Conservation (phyloP, 2,113 vertebrate species). For the Boleophthalmus pectinirostris region DNA sequence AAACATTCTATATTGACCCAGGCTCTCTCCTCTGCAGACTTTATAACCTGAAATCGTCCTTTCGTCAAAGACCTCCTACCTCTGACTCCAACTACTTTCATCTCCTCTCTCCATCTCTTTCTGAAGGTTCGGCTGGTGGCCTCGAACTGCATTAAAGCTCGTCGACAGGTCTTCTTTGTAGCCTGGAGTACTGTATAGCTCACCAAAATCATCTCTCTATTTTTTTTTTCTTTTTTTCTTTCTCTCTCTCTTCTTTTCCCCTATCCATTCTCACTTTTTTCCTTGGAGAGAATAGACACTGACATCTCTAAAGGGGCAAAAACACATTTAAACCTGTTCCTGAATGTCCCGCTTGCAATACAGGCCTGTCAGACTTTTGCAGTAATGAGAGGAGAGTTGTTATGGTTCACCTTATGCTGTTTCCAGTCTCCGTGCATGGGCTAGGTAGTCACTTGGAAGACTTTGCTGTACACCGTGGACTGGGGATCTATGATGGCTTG, state of each 20-base stretch:
- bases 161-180: constrained; percentile 64
- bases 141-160: constrained; percentile 50
- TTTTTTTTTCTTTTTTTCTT: not conserved
- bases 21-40: not conserved
- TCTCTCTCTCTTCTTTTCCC: constrained; percentile 27
- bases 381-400: constrained; percentile 62
- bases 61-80: not conserved
- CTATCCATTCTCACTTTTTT: constrained; percentile 26
- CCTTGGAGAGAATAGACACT: constrained; percentile 55
- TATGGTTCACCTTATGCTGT: constrained; percentile 59
- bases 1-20: constrained; percentile 7
- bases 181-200: constrained; percentile 51
- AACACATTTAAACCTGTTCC: constrained; percentile 63
- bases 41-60: constrained; percentile 23
- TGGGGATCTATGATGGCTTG: constrained; percentile 45
- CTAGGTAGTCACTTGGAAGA: constrained; percentile 34
- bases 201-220: constrained; percentile 55
- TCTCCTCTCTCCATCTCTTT: constrained; percentile 34
- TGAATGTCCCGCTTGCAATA: constrained; percentile 43
- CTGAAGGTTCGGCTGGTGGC: constrained; percentile 53
- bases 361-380: constrained; percentile 43
- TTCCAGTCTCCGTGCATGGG: constrained; percentile 3
- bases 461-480: constrained; percentile 36
- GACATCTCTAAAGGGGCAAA: constrained; percentile 61
- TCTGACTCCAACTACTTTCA: constrained; percentile 43